Evolutionary conservation across 2,888 invertebrate genomes (phyloP).

Genomic region (Sinhomidia bicolor): DNA sequence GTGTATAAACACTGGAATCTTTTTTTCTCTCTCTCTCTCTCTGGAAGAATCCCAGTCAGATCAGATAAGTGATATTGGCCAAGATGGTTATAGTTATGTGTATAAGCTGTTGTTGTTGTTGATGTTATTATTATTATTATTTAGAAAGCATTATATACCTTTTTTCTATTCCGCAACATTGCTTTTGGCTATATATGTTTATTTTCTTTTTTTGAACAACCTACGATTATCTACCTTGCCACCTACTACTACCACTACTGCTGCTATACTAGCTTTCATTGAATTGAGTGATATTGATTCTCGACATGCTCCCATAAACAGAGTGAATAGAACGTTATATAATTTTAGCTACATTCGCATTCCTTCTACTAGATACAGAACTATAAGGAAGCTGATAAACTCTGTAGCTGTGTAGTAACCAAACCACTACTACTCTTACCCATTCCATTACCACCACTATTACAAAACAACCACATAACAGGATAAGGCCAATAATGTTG

Average conservation of each 20-base stretch:
- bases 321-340: no score
- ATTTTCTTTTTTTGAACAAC: background rate
- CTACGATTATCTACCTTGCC: conserved; percentile 22
- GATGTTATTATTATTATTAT: no score
- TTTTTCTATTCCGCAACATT: no score
- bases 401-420: conserved; percentile 38
- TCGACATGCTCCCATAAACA: conserved; percentile 9
- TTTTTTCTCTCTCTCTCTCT: no score
- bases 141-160: no score
- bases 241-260: no score
- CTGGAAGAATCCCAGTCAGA: conserved; percentile 22
- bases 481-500: conserved; percentile 31
- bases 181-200: background rate
- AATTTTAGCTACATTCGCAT: no score
- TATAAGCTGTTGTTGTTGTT: no score
- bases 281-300: conserved; percentile 35
- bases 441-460: conserved; percentile 61
- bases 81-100: conserved; percentile 23
- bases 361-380: no score
- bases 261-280: no score
- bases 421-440: conserved; percentile 73
- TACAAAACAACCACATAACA: conserved; percentile 43
- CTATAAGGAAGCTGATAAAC: conserved; percentile 19
- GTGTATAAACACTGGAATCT: no score
- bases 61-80: conserved; percentile 33